Conservation (phyloP, 2,797 vertebrate species). For the Halcyon chelicuti region DNA sequence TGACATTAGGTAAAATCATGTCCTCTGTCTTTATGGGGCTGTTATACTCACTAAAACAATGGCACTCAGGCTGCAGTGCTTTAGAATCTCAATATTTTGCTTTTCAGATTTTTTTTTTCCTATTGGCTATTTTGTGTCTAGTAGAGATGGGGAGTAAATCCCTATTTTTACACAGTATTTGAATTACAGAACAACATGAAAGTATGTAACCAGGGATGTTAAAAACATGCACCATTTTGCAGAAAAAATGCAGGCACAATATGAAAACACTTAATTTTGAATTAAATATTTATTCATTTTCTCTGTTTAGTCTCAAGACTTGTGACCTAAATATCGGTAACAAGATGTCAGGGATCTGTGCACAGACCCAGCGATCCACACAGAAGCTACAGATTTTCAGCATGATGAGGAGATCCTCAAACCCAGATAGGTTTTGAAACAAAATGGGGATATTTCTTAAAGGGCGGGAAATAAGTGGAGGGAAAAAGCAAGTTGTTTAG, state of each 20-base stretch:
- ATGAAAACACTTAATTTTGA: background rate
- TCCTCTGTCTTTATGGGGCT: background rate
- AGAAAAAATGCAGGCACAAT: background rate
- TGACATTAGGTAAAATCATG: background rate
- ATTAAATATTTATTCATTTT: background rate
- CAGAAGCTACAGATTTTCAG: background rate
- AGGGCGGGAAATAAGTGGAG: background rate
- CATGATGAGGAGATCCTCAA: background rate
- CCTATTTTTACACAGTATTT: background rate
- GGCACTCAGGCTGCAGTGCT: background rate
- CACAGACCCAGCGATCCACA: background rate
- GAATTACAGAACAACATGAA: background rate
- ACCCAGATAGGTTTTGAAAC: background rate
- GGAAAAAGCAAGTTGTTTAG: background rate
- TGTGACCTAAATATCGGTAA: constrained; percentile 30
- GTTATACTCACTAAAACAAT: background rate
- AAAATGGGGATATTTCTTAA: background rate
- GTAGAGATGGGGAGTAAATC: background rate
- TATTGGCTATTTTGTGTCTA: background rate
- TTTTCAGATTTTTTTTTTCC: background rate
- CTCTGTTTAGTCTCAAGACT: constrained; percentile 9
- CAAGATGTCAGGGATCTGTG: constrained; percentile 17
- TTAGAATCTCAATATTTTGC: background rate
- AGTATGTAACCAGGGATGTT: background rate
- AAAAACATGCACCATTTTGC: background rate